Conservation (phyloP, 2,888 invertebrate genomes). For the Netelia melanura region DNA sequence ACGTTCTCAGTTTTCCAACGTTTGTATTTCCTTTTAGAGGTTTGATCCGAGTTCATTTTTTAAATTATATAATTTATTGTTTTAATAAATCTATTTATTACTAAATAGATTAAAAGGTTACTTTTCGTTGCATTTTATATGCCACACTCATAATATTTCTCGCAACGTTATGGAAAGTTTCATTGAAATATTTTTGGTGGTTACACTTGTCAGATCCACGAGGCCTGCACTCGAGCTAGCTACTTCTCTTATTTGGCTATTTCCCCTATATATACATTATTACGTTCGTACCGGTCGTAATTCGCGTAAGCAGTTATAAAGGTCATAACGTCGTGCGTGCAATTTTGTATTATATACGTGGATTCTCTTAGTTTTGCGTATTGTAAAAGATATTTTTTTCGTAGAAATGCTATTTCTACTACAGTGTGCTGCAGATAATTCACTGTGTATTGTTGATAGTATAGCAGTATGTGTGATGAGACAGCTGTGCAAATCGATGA, state of each 20-base stretch:
- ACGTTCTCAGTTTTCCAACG: constrained; percentile 7
- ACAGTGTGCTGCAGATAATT: constrained; percentile 3
- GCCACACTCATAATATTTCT: neutral
- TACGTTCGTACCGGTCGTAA: neutral
- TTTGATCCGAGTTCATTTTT: neutral
- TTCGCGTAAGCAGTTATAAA: neutral
- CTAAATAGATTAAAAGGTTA: constrained; percentile 4
- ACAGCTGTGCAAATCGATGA: neutral
- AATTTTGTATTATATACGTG: neutral
- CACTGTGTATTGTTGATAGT: neutral
- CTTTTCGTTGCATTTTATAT: neutral
- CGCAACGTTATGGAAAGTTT: neutral
- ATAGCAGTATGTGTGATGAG: constrained; percentile 5
- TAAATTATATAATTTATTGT: neutral
- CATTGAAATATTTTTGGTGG: neutral
- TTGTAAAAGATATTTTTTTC: constrained; percentile 1
- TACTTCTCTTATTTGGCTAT: neutral
- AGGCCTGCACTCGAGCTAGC: neutral
- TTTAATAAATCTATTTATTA: neutral
- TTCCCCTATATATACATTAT: neutral
- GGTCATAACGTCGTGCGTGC: neutral
- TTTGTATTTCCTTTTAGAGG: constrained; percentile 6
- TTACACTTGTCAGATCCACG: neutral
- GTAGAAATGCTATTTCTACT: constrained; percentile 3
- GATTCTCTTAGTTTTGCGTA: neutral